Base-by-base conservation (phyloP, 2,888 invertebrate genomes). In the Chrysolina americana region DNA sequence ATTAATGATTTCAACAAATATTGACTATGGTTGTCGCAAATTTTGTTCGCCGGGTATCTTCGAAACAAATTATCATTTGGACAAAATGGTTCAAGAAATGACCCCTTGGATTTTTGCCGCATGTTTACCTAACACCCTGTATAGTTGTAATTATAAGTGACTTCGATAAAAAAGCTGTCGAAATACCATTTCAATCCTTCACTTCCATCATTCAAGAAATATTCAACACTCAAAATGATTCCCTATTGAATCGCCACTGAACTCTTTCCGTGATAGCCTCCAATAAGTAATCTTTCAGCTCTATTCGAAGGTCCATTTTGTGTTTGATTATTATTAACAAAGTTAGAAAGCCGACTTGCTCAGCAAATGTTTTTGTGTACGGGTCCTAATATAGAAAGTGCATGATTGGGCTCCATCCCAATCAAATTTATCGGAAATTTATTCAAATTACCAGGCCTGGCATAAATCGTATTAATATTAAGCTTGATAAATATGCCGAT, bases 361-460 rank as follows among this genome's bases (percentile, higher is more conserved):
- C 19, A 11, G 21, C 21, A 65, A 69, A 50, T 65, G 65, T 73
- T 69, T 65, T 69, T 56, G 64, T 69, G 15, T 47, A 66, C 53
- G 68, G 36, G 8, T 53, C 64, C 36, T 65, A 71, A n/a, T 48
- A 68, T 48, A 62, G 70, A 65, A 64, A 63, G 70, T 71, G 71
- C 71, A 71, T 69, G 71, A 71, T 75, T 71, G 62, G 65, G 65
- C 44, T 65, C 56, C 65, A 28, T 66, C 53, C 70, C 62, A 59
- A 66, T 70, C 64, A 73, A 73, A 72, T 73, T 73, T 70, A 76
- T 76, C 59, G 41, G 48, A 56, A 76, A 73, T 70, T 73, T 76
- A 76, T 76, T 73, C 76, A 73, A 76, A 75, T 75, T 50, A 47
- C 70, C 17, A 50, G 21, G 66, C 73, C 11, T 47, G 47, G 47